Percentiles rank a stretch among this genome's conserved stretches.
Evolutionary conservation across 2,797 vertebrate species (phyloP).

Genomic region (Gila robusta): DNA sequence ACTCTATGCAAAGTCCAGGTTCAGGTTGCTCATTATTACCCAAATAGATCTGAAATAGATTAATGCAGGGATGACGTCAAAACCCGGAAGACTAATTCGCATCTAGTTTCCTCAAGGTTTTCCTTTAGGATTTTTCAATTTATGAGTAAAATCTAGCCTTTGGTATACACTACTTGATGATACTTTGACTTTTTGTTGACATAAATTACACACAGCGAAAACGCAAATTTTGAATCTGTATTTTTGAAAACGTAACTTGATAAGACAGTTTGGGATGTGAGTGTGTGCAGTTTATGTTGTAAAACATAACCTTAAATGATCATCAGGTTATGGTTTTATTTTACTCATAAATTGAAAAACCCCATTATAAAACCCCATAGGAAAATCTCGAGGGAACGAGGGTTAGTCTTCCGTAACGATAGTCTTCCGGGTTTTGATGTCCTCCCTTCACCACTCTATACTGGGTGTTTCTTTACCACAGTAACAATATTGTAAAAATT

Average conservation of each 20-base stretch:
- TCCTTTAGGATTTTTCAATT: not conserved
- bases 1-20: not conserved
- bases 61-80: not conserved
- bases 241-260: not conserved
- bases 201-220: not conserved
- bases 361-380: no score
- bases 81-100: not conserved
- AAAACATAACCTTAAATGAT: no score
- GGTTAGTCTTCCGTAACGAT: no score
- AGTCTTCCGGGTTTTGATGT: not conserved
- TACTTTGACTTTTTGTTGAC: not conserved
- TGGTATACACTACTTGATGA: not conserved
- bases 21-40: not conserved
- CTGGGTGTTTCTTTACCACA: not conserved
- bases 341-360: no score
- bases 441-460: not conserved
- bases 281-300: not conserved
- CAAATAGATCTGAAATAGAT: not conserved
- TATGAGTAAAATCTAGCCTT: not conserved
- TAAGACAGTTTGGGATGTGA: not conserved
- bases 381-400: not conserved
- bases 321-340: no score
- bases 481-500: constrained; percentile 1
- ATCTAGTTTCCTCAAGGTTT: not conserved
- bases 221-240: not conserved